phyloP scores from a whole-genome alignment of 1,140 invertebrate species.

The Eufriesea mexicana region DNA sequence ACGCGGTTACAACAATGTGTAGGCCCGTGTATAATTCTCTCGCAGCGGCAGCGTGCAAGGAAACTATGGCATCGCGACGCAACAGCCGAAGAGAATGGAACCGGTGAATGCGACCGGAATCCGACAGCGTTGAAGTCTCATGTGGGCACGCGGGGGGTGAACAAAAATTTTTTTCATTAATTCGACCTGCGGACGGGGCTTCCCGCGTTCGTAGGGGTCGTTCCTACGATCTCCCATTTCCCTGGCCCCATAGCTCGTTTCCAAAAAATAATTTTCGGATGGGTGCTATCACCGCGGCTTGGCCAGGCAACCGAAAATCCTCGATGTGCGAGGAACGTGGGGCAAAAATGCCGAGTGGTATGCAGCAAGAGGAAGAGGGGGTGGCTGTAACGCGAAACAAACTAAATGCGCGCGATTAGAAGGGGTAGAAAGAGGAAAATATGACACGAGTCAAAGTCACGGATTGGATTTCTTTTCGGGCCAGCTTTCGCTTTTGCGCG shows the following conservation, averaged over 20 bases:
- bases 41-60: not conserved
- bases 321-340: not conserved
- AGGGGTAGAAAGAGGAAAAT: not conserved
- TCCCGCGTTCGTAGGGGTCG: not conserved
- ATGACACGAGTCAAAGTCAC: not conserved
- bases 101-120: conserved; percentile 40
- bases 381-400: not conserved
- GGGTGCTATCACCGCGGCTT: not conserved
- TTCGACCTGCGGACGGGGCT: conserved; percentile 13
- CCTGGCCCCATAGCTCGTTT: not conserved
- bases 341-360: not conserved
- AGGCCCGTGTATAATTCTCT: conserved; percentile 31
- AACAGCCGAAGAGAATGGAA: conserved; percentile 28
- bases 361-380: not conserved
- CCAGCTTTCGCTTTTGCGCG: not conserved
- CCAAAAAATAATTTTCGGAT: not conserved
- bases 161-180: conserved; percentile 52
- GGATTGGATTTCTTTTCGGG: not conserved
- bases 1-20: conserved; percentile 32
- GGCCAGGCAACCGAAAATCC: not conserved
- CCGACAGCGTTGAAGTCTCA: conserved; percentile 8
- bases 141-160: not conserved
- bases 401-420: no score
- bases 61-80: conserved; percentile 1
- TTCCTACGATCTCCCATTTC: not conserved